Conservation (phyloP, 2,797 vertebrate genomes). For the Gallinago nigripennis region DNA sequence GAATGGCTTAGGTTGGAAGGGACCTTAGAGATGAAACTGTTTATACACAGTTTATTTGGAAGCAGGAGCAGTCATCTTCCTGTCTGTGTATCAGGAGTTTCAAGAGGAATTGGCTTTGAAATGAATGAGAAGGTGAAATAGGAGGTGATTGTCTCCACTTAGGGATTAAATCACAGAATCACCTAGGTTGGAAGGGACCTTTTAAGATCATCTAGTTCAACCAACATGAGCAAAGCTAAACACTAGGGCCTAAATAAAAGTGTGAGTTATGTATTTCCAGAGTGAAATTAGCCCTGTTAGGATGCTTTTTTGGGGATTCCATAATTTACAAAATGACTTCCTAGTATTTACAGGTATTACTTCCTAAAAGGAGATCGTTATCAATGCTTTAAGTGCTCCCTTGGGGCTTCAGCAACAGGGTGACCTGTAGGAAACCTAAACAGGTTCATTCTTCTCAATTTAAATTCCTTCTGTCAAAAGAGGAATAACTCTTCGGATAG, state of each 20-base stretch:
- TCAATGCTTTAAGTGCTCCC: neutral
- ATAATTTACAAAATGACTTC: neutral
- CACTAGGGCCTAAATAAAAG: neutral
- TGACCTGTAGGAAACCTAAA: neutral
- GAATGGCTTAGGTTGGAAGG: neutral
- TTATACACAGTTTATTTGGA: neutral
- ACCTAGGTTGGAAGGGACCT: too few relatives aligned
- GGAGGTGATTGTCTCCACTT: neutral
- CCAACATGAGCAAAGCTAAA: neutral
- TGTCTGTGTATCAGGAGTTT: neutral
- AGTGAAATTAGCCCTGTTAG: neutral
- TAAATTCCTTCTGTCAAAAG: neutral
- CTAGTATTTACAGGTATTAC: neutral
- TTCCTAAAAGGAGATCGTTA: neutral
- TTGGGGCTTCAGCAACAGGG: neutral
- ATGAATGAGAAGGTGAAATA: neutral
- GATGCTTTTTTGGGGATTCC: neutral
- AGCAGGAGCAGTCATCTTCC: neutral
- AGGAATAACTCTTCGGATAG: fast-evolving
- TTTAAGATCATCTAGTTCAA: too few relatives aligned
- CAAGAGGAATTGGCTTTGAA: neutral
- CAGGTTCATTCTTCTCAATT: fast-evolving
- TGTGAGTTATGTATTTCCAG: neutral
- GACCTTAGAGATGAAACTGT: neutral
- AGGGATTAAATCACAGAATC: neutral